Percentiles rank a stretch among this genome's conserved stretches.
Evolutionary conservation across 2,113 vertebrate species (phyloP).

Genomic region (Cervus canadensis): DNA sequence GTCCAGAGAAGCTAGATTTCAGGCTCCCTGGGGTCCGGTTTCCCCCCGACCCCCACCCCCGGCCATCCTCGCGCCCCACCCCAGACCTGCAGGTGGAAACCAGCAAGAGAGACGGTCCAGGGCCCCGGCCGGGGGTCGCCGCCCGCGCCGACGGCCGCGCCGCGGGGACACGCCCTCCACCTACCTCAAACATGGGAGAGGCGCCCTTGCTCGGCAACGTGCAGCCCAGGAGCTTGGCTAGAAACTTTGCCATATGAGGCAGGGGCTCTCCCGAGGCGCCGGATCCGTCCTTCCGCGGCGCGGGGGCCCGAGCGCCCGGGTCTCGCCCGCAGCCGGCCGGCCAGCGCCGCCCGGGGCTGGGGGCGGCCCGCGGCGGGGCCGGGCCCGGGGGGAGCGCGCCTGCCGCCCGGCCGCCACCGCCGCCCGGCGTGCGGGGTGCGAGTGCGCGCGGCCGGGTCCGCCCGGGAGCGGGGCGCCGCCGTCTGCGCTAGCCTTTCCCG

Average conservation of each 20-base stretch:
- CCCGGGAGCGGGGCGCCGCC: slow-evolving; percentile 40
- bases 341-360: not conserved
- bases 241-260: slow-evolving; percentile 88
- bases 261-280: not conserved
- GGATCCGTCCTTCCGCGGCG: not conserved
- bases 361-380: not conserved
- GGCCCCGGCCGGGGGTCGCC: not conserved
- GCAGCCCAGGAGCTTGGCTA: slow-evolving; percentile 87
- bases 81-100: not conserved
- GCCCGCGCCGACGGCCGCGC: not conserved
- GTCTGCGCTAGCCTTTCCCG: slow-evolving; percentile 65
- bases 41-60: not conserved
- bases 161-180: slow-evolving; percentile 59
- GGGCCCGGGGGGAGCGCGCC: not conserved
- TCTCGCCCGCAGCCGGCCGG: not conserved
- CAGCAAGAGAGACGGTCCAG: not conserved
- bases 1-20: not conserved
- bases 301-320: not conserved
- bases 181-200: slow-evolving; percentile 83
- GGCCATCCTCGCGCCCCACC: not conserved
- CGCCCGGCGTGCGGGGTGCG: slow-evolving; percentile 3
- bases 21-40: not conserved
- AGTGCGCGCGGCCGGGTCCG: not conserved
- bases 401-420: not conserved
- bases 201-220: slow-evolving; percentile 83